Base-by-base conservation (phyloP, 2,113 vertebrate species). In the Mormoops blainvillei region DNA sequence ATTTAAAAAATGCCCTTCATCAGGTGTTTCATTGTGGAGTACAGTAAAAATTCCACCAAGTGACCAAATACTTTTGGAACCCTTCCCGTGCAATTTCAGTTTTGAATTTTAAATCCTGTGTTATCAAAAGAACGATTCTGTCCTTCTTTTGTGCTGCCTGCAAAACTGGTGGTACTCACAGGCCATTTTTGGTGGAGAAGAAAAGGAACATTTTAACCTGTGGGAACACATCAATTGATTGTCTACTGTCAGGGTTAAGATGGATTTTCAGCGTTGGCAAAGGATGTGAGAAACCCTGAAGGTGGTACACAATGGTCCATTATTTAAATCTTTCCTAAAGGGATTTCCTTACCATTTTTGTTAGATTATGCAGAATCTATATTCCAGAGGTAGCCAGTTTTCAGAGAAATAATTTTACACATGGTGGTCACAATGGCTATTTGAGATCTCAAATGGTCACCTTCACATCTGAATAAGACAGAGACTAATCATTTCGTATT, bases 101-200 rank as follows among this genome's bases (percentile, higher is more conserved):
- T 97, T 56, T 71, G 83, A 36, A 90, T 95, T 95, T 85, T 94
- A 97, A 93, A 97, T 67, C 85, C 85, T 77, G 16, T 52, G 80
- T 95, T 96, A 96, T 24, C 20, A 43, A 97, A 98, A 93, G 96
- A 96, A 80, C 33, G 77, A 94, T 78, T 95, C 31, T 54, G 16
- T 19, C 74, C 33, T 50, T 77, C 74, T 19, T 20, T 43, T 87
- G 45, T 0, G 2, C 22, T 97, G n/a, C 74, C 77, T 87, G 50
- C 20, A 78, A 73, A 56, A 82, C 43, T 93, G 65, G 58, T 81
- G 7, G 7, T 83, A 33, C 45, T 87, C 45, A 77, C 65, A 92
- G 94, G 74, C 80, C 82, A 95, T 96, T 22, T 90, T 83, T 87
- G 54, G 33, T 24, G 61, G 45, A 45, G 85, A 90, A 97, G 85